Conservation (phyloP, 2,797 vertebrate species). For the Mus spretus region DNA sequence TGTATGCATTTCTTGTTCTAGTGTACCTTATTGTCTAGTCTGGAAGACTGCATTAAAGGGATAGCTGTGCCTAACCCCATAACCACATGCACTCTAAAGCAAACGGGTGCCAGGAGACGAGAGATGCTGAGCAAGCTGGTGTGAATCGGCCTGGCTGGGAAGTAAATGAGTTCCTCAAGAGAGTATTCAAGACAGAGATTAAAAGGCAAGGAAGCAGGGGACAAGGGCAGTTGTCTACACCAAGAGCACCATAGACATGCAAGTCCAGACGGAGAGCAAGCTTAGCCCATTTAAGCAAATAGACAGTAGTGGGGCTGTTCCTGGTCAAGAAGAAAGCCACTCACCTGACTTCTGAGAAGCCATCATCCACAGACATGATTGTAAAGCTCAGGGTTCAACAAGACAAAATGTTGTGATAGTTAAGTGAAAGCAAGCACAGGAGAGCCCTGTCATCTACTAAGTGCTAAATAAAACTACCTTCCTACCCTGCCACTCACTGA, state of each 20-base stretch:
- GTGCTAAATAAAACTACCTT: conserved; percentile 62
- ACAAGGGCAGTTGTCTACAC: neutral
- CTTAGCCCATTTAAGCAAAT: neutral
- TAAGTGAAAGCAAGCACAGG: neutral
- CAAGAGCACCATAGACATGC: accelerated
- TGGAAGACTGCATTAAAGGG: neutral
- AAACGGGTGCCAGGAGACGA: neutral
- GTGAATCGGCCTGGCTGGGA: neutral
- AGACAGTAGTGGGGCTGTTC: neutral
- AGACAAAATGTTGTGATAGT: neutral
- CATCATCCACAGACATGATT: neutral
- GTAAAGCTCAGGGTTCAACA: neutral
- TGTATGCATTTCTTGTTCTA: neutral
- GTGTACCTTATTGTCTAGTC: neutral
- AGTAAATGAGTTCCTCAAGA: neutral
- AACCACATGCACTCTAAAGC: neutral
- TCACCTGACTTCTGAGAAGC: neutral
- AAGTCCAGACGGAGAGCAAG: neutral
- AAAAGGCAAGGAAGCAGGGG: neutral
- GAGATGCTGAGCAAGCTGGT: neutral
- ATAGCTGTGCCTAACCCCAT: neutral
- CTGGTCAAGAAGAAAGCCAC: neutral
- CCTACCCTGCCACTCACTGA: neutral
- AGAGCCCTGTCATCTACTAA: neutral
- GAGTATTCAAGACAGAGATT: neutral